Evolutionary conservation across 1,140 invertebrate species (phyloP), one percentile per base, ranked within the genome.

Genomic region (Sitobion miscanthi): DNA sequence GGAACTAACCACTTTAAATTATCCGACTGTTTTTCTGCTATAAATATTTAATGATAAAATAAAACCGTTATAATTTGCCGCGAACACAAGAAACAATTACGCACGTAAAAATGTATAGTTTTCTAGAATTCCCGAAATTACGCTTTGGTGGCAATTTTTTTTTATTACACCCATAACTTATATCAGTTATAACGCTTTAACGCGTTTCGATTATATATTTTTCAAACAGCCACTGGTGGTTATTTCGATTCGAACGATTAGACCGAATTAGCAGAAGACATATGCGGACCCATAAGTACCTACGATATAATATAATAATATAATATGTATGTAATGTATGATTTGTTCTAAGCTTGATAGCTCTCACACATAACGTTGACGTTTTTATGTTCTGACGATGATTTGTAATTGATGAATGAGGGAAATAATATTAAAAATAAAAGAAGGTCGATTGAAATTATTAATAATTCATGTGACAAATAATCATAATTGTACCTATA

Each of bases 291-390:
- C 30, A 62, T 62, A 62, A 4, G 9, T 25, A 62, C 14, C 3
- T n/a, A n/a, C 25, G 57, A 57, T 69, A 30, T 14, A 30, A 62
- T 69, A 69, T 4, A 69, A 69, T 69, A 30, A 30, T 69, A 30
- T 30, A 62, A n/a, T 5, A n/a, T n/a, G 4, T 57, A 62, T 62
- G 30, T 30, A 30, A 69, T 77, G 0, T n/a, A 77, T 35, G 62
- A n/a, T 77, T n/a, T 17, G 0, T 17, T 0, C 62, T n/a, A 17
- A n/a, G 14, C 4, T 17, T 17, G 30, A 5, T 0, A 30, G 11
- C 62, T 0, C 30, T 30, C 9, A 2, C 25, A 30, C 30, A 69
- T 69, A 69, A 69, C 8, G 25, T 62, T n/a, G 11, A 4, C 30
- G 11, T 69, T 69, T 4, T 77, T n/a, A 77, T n/a, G 14, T 30